phyloP scores from a whole-genome alignment of 2,113 vertebrate genomes.

The Plecturocebus donacophilus region DNA sequence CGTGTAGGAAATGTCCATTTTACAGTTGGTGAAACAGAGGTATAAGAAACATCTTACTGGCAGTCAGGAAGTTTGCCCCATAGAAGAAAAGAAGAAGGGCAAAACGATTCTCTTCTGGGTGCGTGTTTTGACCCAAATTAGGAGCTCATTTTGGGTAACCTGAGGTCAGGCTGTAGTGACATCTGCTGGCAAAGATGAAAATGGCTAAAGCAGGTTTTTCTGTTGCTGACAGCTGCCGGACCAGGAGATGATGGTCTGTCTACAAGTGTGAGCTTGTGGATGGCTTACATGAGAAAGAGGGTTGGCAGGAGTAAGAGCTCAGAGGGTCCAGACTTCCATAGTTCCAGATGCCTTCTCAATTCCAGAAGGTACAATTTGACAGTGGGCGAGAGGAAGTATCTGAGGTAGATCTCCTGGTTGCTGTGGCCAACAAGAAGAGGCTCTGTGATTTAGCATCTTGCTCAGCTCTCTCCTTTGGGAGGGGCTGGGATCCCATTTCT shows the following conservation, averaged over 20 bases:
- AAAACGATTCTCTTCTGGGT: neutral
- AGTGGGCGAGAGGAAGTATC: neutral
- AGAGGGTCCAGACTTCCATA: neutral
- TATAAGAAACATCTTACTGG: neutral
- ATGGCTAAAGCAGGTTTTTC: conserved; percentile 61
- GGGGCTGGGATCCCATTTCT: neutral
- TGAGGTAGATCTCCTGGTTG: neutral
- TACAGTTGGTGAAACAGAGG: conserved; percentile 70
- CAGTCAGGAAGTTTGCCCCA: neutral
- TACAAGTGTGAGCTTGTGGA: neutral
- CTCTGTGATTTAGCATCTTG: neutral
- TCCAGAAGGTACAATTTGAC: conserved; percentile 7
- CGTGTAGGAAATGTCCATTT: conserved; percentile 56
- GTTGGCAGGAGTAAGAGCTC: neutral
- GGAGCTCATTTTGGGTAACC: conserved; percentile 30
- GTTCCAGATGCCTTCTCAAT: neutral
- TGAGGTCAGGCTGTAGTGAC: conserved; percentile 73
- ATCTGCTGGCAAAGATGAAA: conserved; percentile 68
- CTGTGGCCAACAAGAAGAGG: neutral
- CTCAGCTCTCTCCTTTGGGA: neutral
- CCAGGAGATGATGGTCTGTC: neutral
- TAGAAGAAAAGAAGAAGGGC: neutral
- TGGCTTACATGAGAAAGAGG: neutral
- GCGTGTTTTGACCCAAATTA: conserved; percentile 41
- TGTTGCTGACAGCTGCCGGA: conserved; percentile 14